Percentiles rank a stretch among this genome's conserved stretches.
phyloP scores from a whole-genome alignment of 2,113 vertebrate genomes.

The Neomonachus schauinslandi region DNA sequence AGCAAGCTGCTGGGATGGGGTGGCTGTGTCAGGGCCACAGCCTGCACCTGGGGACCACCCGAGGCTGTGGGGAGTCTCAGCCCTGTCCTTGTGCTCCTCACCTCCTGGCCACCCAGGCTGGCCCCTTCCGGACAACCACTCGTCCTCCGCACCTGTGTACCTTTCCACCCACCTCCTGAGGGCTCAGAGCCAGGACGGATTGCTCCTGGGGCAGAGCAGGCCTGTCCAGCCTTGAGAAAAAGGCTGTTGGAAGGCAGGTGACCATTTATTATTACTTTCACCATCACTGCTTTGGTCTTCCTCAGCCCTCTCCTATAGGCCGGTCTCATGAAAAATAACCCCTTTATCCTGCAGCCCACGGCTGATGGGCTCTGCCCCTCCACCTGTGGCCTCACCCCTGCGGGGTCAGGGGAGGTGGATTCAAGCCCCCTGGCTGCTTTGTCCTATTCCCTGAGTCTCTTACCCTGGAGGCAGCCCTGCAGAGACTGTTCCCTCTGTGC shows the following conservation, averaged over 20 bases:
- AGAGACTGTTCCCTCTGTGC: neutral
- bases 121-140: neutral
- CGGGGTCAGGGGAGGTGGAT: neutral
- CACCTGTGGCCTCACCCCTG: neutral
- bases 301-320: neutral
- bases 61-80: neutral
- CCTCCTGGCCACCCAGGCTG: neutral
- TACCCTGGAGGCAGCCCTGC: neutral
- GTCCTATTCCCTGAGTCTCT: neutral
- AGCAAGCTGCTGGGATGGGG: neutral
- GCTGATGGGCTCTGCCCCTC: neutral
- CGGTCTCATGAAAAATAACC: neutral
- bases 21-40: neutral
- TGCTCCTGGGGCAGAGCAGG: neutral
- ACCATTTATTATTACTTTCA: neutral
- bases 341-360: accelerated
- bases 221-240: neutral
- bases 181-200: neutral
- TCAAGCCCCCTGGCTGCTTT: neutral
- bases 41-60: neutral
- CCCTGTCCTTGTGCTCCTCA: neutral
- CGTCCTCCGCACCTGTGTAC: neutral
- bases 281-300: neutral
- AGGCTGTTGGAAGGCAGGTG: neutral
- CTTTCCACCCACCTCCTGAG: neutral